These are phyloP conservation scores for Tenualosa thibaudeaui DNA, from an alignment of 2,797 vertebrate species.

Conservation along the genomic window DNA sequence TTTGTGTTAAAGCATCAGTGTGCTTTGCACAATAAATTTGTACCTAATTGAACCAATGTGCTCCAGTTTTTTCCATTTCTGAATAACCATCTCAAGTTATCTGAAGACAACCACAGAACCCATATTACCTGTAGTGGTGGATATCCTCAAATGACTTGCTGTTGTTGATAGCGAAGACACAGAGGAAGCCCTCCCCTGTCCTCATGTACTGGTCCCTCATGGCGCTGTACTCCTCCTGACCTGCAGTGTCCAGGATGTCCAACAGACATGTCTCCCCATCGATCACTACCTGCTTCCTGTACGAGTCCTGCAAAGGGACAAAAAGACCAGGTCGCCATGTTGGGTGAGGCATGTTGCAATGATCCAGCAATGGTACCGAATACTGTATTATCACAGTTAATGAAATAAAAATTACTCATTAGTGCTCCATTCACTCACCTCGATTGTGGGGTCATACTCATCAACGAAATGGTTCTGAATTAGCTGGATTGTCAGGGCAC, in stretches of 20 bases:
- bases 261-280: constrained; percentile 84
- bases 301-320: constrained; percentile 72
- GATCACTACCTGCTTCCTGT: constrained; percentile 85
- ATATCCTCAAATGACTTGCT: constrained; percentile 86
- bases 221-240: constrained; percentile 84
- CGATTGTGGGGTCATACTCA: constrained; percentile 84
- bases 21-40: too few relatives aligned
- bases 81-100: not conserved
- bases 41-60: too few relatives aligned
- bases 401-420: not conserved
- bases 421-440: constrained; percentile 62
- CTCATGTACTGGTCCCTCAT: constrained; percentile 87
- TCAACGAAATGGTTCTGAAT: constrained; percentile 85
- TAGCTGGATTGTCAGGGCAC: constrained; percentile 74
- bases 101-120: not conserved
- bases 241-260: constrained; percentile 85
- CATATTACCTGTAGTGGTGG: constrained; percentile 83
- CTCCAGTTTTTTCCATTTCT: too few relatives aligned
- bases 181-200: constrained; percentile 82
- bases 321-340: not conserved
- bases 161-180: constrained; percentile 86
- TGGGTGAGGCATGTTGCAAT: not conserved
- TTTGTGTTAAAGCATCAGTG: too few relatives aligned
- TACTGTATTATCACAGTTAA: not conserved
- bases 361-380: not conserved